Conservation (phyloP, 92 coral and sea anemone genomes). For the Heteractis magnifica region DNA sequence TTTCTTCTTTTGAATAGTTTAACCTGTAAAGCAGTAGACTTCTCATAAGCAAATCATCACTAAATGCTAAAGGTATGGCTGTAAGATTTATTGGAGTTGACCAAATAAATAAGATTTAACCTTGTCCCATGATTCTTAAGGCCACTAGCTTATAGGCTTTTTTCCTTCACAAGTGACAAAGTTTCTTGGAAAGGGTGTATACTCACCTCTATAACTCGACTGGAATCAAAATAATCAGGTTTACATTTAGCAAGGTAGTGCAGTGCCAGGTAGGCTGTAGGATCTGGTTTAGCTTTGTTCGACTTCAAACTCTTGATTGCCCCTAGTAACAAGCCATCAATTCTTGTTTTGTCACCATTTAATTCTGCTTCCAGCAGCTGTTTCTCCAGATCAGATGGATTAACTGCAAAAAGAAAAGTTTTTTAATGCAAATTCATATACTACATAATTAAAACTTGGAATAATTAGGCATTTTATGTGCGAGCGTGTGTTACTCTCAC, state of each 20-base stretch:
- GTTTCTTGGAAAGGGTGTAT: background rate
- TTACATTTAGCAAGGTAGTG: slow-evolving; percentile 74
- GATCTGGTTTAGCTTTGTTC: slow-evolving; percentile 87
- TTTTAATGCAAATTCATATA: background rate
- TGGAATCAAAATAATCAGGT: slow-evolving; percentile 76
- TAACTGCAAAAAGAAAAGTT: slow-evolving; percentile 42
- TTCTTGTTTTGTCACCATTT: slow-evolving; percentile 66
- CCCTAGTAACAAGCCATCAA: slow-evolving; percentile 86
- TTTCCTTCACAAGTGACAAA: no score
- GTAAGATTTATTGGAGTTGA: no score
- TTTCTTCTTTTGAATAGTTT: no score
- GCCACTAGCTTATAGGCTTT: no score
- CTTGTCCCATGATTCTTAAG: no score
- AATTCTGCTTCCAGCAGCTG: slow-evolving; percentile 84
- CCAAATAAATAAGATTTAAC: no score
- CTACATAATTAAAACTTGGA: no score
- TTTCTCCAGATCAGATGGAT: slow-evolving; percentile 80
- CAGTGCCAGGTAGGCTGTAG: slow-evolving; percentile 62
- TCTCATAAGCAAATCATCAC: no score
- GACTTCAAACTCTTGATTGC: slow-evolving; percentile 75
- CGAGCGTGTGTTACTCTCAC: no score
- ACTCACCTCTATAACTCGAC: slow-evolving; percentile 78
- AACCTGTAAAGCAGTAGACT: no score
- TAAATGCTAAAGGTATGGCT: no score
- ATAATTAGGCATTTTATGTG: no score